Percentiles rank a stretch among this genome's conserved stretches.
Conservation (phyloP, 2,888 invertebrate genomes). For the Serrognathus titanus region DNA sequence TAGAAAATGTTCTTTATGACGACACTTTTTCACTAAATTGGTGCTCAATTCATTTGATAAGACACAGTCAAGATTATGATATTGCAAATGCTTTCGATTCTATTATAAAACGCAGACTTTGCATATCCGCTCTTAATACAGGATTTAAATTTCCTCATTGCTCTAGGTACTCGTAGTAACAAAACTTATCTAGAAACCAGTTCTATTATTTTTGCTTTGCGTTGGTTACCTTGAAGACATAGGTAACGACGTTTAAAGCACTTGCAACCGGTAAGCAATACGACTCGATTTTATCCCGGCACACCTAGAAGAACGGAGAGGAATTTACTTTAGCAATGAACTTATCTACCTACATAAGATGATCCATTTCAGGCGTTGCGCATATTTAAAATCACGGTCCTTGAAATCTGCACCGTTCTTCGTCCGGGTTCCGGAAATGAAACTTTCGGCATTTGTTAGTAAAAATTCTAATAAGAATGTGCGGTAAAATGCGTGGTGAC, state of each 20-base stretch:
- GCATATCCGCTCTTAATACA: no score
- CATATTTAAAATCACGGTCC: no score
- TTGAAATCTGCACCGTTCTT: neutral
- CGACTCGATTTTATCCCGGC: neutral
- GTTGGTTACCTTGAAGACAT: slow-evolving; percentile 8
- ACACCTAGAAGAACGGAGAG: slow-evolving; percentile 11
- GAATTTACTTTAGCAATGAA: slow-evolving; percentile 9
- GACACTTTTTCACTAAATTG: no score
- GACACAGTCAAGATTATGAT: no score
- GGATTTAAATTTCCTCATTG: slow-evolving; percentile 13
- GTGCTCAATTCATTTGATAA: no score
- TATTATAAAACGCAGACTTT: no score
- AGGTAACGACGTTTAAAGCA: slow-evolving; percentile 12
- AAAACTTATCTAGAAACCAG: slow-evolving; percentile 13
- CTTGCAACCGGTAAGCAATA: slow-evolving; percentile 5
- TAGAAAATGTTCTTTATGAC: no score
- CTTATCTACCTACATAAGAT: neutral
- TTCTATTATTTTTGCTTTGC: slow-evolving; percentile 7
- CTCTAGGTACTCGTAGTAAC: neutral
- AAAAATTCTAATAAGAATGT: neutral
- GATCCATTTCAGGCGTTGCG: neutral
- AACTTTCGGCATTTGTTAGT: neutral
- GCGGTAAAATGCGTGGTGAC: neutral
- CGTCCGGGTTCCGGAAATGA: slow-evolving; percentile 2
- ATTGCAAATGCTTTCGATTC: no score